Evolutionary conservation across 2,888 invertebrate genomes (phyloP), one percentile per base, ranked within the genome.

Genomic region (Laspeyria flexula): DNA sequence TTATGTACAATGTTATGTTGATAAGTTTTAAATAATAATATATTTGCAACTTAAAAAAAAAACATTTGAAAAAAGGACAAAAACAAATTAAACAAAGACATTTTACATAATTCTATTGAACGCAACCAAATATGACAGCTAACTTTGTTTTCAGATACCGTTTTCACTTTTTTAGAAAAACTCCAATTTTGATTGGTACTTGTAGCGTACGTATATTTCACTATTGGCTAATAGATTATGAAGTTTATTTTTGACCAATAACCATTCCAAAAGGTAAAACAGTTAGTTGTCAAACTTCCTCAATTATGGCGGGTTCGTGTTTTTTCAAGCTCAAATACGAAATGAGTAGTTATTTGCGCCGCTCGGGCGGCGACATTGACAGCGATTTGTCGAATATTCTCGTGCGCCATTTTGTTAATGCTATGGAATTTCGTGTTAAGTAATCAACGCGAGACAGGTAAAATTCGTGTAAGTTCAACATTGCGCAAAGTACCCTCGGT

Each of bases 381-480:
- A 89, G 89, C 84, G 81, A 82, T 83, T 89, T 85, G 86, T 87
- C 83, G 85, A 85, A 85, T 87, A 88, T 82, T 86, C 77, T 84
- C 82, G 80, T 89, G 83, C 91, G 92, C 92, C 91, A 92, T 92
- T 91, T 92, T 92, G 91, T 90, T 73, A 80, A 81, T 82, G 80
- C 78, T 75, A 79, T 83, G 81, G 83, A 81, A 84, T 87, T 84
- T 83, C 77, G 80, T 81, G 83, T 86, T 86, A 87, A 87, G 83
- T 90, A 89, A 89, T 84, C 79, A 71, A 72, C 70, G 68, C 70
- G 62, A 66, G 72, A 65, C 74, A 78, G 77, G 61, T 72, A 71
- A 79, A 73, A 76, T 77, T 74, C 68, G 73, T 72, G 84, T 86
- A 79, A 83, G 88, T 85, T 67, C 66, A 77, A 79, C 83, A 77